These are phyloP conservation scores for Cydia splendana DNA, from an alignment of 1,140 invertebrate species.

Conservation along the genomic window DNA sequence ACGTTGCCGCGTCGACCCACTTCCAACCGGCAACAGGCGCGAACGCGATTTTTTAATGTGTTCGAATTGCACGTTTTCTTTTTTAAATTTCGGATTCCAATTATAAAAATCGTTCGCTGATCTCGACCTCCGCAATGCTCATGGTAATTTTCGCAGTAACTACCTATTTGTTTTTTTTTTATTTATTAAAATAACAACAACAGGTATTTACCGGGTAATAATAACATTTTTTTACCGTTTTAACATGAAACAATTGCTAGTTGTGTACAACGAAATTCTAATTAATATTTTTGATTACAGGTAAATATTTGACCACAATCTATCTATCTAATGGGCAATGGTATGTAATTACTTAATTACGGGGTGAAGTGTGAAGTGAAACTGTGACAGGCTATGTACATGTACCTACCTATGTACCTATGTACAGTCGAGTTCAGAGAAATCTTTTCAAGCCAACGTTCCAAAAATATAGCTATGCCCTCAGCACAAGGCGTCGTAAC, in stretches of 20 bases:
- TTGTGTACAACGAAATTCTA: background rate
- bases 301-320: background rate
- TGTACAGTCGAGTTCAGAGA: too few species aligned
- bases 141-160: background rate
- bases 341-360: background rate
- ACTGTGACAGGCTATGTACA: too few species aligned
- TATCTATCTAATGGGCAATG: background rate
- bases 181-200: background rate
- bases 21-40: constrained; percentile 59
- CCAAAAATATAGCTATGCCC: too few species aligned
- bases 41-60: constrained; percentile 55
- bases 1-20: constrained; percentile 64
- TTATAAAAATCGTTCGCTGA: constrained; percentile 13
- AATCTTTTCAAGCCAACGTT: too few species aligned
- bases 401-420: too few species aligned
- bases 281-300: background rate
- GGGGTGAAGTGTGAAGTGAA: too few species aligned
- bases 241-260: background rate
- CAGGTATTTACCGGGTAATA: background rate
- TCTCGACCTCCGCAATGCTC: constrained; percentile 4
- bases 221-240: background rate
- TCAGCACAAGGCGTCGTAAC: too few species aligned
- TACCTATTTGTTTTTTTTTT: background rate
- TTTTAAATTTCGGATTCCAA: constrained; percentile 37
- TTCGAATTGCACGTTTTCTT: constrained; percentile 53